Base-by-base conservation (phyloP, 1,140 invertebrate species). In the Meloidogyne hapla region DNA sequence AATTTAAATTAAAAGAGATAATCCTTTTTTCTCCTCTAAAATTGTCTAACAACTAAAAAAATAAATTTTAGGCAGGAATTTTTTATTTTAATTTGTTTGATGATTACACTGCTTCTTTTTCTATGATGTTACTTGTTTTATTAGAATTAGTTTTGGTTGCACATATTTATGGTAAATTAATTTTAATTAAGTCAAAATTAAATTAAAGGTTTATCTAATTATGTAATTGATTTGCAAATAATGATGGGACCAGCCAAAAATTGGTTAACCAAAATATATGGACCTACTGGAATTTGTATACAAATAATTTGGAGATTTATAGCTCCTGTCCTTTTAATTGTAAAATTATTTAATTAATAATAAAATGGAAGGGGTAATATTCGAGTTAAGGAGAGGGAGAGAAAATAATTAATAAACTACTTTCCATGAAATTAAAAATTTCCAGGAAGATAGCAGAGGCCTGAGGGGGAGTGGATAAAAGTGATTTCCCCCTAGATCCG, bases 1-100 rank as follows among this genome's bases (percentile, higher is more conserved):
- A n/a, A n/a, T n/a, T n/a, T n/a, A n/a, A n/a, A n/a, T n/a, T n/a
- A n/a, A n/a, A n/a, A n/a, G n/a, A n/a, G n/a, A n/a, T n/a, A n/a
- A n/a, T n/a, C n/a, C n/a, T n/a, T n/a, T n/a, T n/a, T n/a, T n/a
- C n/a, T n/a, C n/a, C n/a, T n/a, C n/a, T n/a, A n/a, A n/a, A n/a
- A n/a, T n/a, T n/a, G n/a, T n/a, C n/a, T n/a, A n/a, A n/a, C n/a
- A n/a, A n/a, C n/a, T n/a, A n/a, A n/a, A n/a, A n/a, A n/a, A n/a
- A n/a, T n/a, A n/a, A n/a, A n/a, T n/a, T n/a, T n/a, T 45, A 83
- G 80, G 70, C 78, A 1, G 80, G 80, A 38, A 83, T 81, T n/a
- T 81, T 81, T 62, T 81, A 81, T 61, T 82, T 84, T 42, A 84
- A 73, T 23, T 67, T 82, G 8, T 74, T 82, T 26, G 75, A 82